Evolutionary conservation across 2,797 vertebrate genomes (phyloP), one percentile per base, ranked within the genome.

Genomic region (Acipenser transmontanus): DNA sequence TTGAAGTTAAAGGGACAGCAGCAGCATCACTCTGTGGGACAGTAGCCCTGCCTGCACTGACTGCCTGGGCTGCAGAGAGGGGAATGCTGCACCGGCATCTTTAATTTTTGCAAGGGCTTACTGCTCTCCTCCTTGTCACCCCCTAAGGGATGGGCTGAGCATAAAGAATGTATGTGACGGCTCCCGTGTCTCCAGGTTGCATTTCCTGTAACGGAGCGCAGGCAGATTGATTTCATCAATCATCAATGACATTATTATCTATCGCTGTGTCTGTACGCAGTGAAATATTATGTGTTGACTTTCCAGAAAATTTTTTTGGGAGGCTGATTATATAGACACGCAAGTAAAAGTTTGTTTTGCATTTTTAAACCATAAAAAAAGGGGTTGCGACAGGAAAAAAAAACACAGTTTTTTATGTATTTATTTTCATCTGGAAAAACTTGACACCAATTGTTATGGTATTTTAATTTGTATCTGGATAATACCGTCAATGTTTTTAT

Each of bases 11-110:
- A 50, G 17, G 60, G 17, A 61, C 5, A 14, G 17, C 47, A 47
- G 17, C 8, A 8, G 12, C n/a, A 17, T 1, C 17, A 13, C 9
- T 57, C 54, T 57, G 1, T 57, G 54, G 7, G 6, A 6, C 8
- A 11, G 11, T 13, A 7, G 11, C 54, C 54, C 12, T n/a, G 54
- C 54, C 14, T 57, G 54, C 13, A 12, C 12, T 17, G 17, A 12
- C 12, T 17, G 81, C 80, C 71, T 60, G 67, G 72, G 81, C 82
- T 83, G 82, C 75, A 70, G 77, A 82, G 77, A 84, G 11, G 67
- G 73, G 84, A 79, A 70, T 83, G 84, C 84, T 73, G 80, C 75
- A 62, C 89, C 86, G 87, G 87, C 84, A 84, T 74, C 71, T 77
- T 80, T 52, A 14, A 57, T 65, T 57, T 34, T 52, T 20, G 47